Percentiles rank a stretch among this genome's conserved stretches.
Evolutionary conservation across 2,113 vertebrate genomes (phyloP).

Genomic region (Plotosus lineatus): DNA sequence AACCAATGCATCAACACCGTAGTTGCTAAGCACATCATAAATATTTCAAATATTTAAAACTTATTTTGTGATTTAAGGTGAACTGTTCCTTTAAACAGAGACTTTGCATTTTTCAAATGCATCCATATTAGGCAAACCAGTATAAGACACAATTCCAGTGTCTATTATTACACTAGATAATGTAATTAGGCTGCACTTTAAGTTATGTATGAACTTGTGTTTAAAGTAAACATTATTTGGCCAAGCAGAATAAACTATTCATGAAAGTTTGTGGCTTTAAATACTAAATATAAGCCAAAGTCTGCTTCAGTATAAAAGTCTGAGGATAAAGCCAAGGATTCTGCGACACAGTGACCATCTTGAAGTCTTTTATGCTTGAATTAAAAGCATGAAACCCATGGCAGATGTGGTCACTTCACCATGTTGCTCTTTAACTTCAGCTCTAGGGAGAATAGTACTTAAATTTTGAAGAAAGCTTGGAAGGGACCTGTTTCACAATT

Average conservation of each 20-base stretch:
- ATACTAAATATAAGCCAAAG: slow-evolving; percentile 49
- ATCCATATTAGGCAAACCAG: not conserved
- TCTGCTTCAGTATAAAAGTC: slow-evolving; percentile 53
- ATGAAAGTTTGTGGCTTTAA: slow-evolving; percentile 42
- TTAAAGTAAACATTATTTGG: slow-evolving; percentile 43
- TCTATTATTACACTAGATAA: not conserved
- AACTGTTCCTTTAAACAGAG: not conserved
- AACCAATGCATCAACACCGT: not conserved
- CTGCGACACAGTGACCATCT: slow-evolving; percentile 26
- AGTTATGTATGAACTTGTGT: slow-evolving; percentile 29
- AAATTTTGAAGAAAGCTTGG: slow-evolving; percentile 27
- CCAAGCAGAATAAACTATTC: slow-evolving; percentile 10
- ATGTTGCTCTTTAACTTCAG: slow-evolving; percentile 32
- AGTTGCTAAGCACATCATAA: not conserved
- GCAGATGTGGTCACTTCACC: slow-evolving; percentile 31
- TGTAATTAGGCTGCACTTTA: not conserved
- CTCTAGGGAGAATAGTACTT: slow-evolving; percentile 26
- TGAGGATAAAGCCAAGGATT: slow-evolving; percentile 50
- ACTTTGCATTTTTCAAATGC: not conserved
- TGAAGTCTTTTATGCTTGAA: slow-evolving; percentile 55
- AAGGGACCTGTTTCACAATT: slow-evolving; percentile 12
- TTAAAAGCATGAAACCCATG: slow-evolving; percentile 54
- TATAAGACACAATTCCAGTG: not conserved
- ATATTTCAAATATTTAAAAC: not conserved
- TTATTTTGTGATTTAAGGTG: not conserved